These are phyloP conservation scores for Falco berigora DNA, from an alignment of 2,797 vertebrate species.

Conservation along the genomic window DNA sequence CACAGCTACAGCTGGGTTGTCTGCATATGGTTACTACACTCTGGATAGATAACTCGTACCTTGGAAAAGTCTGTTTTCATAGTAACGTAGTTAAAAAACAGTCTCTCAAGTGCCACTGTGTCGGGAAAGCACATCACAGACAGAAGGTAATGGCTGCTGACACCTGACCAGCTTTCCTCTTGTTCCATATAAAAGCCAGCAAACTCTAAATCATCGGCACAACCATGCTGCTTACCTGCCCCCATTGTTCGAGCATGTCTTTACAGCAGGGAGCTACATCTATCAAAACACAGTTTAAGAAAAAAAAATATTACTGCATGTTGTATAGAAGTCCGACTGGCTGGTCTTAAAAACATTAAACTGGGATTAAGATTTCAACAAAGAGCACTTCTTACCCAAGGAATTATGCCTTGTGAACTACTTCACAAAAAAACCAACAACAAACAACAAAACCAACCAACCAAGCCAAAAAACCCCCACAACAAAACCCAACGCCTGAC, in stretches of 20 bases:
- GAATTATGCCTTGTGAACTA: neutral
- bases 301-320: neutral
- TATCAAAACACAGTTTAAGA: constrained; percentile 25
- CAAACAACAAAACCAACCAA: no score
- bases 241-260: constrained; percentile 22
- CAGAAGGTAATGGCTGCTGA: constrained; percentile 51
- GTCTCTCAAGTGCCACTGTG: constrained; percentile 33
- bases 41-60: constrained; percentile 32
- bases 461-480: no score
- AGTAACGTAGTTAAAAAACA: constrained; percentile 37
- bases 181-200: constrained; percentile 49
- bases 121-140: constrained; percentile 46
- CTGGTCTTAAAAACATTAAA: neutral
- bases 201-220: constrained; percentile 47
- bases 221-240: neutral
- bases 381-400: neutral
- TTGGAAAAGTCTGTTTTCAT: constrained; percentile 57
- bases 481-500: no score
- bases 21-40: constrained; percentile 28
- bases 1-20: constrained; percentile 29
- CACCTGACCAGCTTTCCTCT: constrained; percentile 18
- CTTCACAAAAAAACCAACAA: neutral
- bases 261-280: constrained; percentile 33
- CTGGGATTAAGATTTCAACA: neutral
- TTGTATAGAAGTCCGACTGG: neutral